These are phyloP conservation scores for Acomys russatus DNA, from an alignment of 2,797 vertebrate genomes.

Conservation along the genomic window DNA sequence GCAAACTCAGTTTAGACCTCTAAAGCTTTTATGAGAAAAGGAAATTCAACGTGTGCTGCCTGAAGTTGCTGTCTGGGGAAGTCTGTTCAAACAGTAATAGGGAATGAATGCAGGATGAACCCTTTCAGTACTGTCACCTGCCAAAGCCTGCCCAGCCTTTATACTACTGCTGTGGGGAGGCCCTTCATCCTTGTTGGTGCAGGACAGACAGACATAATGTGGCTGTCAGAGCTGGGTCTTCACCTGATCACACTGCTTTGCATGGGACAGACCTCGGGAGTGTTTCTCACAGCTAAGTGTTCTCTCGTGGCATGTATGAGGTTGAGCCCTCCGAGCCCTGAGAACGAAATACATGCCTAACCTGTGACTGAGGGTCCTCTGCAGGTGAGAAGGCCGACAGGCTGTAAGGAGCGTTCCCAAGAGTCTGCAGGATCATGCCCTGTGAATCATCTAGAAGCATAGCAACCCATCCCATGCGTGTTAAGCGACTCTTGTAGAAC, in stretches of 20 bases:
- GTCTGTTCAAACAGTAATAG: not conserved
- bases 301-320: not conserved
- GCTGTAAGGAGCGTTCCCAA: not conserved
- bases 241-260: not conserved
- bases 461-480: not conserved
- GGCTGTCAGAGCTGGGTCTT: not conserved
- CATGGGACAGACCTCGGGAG: not conserved
- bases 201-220: not conserved
- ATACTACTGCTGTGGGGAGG: not conserved
- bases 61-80: not conserved
- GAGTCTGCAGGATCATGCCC: not conserved
- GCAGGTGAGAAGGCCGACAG: not conserved
- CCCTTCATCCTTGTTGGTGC: rapidly evolving
- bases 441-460: not conserved
- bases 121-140: not conserved
- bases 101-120: not conserved
- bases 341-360: not conserved
- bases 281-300: not conserved
- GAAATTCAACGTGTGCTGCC: not conserved
- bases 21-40: not conserved
- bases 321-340: not conserved
- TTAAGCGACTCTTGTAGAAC: not conserved
- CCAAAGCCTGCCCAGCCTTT: not conserved
- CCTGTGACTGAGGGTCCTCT: not conserved
- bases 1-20: not conserved